Evolutionary conservation across 2,113 vertebrate genomes (phyloP).

Genomic region (Etheostoma cragini): DNA sequence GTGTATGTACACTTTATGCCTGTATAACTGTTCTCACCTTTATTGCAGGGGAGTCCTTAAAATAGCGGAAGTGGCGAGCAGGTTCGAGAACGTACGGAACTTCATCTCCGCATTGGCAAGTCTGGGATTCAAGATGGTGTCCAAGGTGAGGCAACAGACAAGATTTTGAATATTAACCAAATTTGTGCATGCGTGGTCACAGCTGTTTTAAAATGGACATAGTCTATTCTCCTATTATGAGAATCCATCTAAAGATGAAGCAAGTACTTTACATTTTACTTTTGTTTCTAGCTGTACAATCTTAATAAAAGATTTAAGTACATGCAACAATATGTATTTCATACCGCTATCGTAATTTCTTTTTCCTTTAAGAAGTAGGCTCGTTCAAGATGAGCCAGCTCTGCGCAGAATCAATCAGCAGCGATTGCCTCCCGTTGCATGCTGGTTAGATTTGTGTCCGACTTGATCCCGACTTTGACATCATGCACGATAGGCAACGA

Average conservation of each 20-base stretch:
- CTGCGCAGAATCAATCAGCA: too few relatives aligned
- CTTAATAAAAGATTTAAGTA: not conserved
- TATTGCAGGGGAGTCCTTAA: conserved; percentile 88
- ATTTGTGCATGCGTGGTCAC: not conserved
- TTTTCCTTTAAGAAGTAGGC: not conserved
- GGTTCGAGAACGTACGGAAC: conserved; percentile 86
- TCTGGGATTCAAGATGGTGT: conserved; percentile 89
- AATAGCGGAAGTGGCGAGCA: conserved; percentile 94
- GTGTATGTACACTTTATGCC: not conserved
- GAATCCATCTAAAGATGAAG: not conserved
- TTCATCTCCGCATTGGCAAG: conserved; percentile 84
- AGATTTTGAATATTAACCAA: not conserved
- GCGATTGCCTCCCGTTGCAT: too few relatives aligned
- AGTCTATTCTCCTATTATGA: not conserved
- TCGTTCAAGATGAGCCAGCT: too few relatives aligned
- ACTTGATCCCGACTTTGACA: too few relatives aligned
- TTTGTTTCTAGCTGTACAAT: not conserved
- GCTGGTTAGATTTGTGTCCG: too few relatives aligned
- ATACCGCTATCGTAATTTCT: not conserved
- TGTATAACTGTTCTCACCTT: not conserved
- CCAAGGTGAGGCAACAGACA: conserved; percentile 85
- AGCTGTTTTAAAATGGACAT: not conserved
- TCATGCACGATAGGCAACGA: too few relatives aligned
- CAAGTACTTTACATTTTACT: not conserved
- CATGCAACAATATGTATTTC: not conserved